A percentile compares a stretch with the other conserved stretches of the same genome.
These are phyloP conservation scores for Coenonympha arcania DNA, from an alignment of 2,888 invertebrate species.

Conservation along the genomic window DNA sequence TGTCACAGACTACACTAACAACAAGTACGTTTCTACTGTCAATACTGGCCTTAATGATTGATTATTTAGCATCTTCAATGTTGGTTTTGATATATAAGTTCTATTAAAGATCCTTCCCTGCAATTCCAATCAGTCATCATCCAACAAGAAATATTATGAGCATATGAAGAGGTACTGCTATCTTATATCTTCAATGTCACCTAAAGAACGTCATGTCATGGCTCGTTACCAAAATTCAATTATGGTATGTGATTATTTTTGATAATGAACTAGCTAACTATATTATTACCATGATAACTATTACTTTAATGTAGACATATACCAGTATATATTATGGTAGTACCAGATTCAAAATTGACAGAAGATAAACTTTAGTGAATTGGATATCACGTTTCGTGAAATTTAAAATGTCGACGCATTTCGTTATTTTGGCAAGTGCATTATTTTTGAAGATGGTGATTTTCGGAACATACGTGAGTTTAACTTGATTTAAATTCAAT, in stretches of 20 bases:
- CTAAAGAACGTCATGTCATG: too few relatives aligned
- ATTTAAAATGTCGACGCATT: neutral
- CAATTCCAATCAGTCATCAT: too few relatives aligned
- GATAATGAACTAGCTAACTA: neutral
- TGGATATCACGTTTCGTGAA: neutral
- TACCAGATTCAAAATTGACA: slow-evolving; percentile 2
- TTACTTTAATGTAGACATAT: neutral
- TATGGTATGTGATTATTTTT: neutral
- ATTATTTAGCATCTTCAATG: too few relatives aligned
- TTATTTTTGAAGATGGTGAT: neutral
- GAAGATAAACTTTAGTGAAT: neutral
- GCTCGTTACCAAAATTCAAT: slow-evolving; percentile 2
- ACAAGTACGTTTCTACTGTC: too few relatives aligned
- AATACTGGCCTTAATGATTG: too few relatives aligned
- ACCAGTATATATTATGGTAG: slow-evolving; percentile 4
- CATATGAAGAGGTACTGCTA: too few relatives aligned
- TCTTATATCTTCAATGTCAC: too few relatives aligned
- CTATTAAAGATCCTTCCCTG: too few relatives aligned
- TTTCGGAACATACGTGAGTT: neutral
- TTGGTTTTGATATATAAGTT: too few relatives aligned
- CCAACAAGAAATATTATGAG: too few relatives aligned
- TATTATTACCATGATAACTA: slow-evolving; percentile 13
- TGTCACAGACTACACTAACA: too few relatives aligned
- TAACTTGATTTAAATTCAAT: neutral
- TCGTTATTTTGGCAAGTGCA: neutral